A percentile compares a stretch with the other conserved stretches of the same genome.
Conservation (phyloP, 2,888 invertebrate genomes). For the Choristoneura rosaceana region DNA sequence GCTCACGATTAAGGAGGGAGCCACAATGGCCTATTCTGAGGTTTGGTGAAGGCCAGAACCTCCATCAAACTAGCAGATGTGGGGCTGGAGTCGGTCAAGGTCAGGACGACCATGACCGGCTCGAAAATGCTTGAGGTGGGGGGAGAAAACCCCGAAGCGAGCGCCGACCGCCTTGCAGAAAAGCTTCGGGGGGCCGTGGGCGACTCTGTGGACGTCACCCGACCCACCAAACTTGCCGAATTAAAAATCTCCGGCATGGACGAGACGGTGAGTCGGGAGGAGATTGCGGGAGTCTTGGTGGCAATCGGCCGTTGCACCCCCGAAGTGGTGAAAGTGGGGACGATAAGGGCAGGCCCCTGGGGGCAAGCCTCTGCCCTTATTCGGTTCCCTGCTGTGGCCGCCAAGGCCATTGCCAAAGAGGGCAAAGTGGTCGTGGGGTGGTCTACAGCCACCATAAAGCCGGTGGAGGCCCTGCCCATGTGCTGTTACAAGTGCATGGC, state of each 20-base stretch:
- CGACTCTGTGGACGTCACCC: background rate
- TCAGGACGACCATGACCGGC: background rate
- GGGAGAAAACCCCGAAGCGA: background rate
- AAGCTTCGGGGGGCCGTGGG: background rate
- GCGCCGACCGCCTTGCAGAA: background rate
- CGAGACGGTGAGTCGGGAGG: background rate
- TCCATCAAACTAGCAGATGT: background rate
- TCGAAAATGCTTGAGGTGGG: background rate
- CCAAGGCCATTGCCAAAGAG: background rate
- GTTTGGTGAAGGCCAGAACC: background rate
- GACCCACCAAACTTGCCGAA: background rate
- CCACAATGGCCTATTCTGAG: background rate
- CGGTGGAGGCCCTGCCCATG: background rate
- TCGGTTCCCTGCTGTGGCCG: background rate
- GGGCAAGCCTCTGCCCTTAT: background rate
- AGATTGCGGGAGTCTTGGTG: background rate
- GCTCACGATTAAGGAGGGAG: background rate
- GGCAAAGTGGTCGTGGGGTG: background rate
- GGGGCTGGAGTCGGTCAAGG: background rate
- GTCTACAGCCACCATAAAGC: background rate
- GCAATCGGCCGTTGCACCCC: background rate
- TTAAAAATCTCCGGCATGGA: background rate
- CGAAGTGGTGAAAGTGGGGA: background rate
- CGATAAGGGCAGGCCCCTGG: background rate
- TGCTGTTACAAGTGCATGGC: too few species aligned